phyloP scores from a whole-genome alignment of 2,113 vertebrate genomes.

The Prietella phreatophila region DNA sequence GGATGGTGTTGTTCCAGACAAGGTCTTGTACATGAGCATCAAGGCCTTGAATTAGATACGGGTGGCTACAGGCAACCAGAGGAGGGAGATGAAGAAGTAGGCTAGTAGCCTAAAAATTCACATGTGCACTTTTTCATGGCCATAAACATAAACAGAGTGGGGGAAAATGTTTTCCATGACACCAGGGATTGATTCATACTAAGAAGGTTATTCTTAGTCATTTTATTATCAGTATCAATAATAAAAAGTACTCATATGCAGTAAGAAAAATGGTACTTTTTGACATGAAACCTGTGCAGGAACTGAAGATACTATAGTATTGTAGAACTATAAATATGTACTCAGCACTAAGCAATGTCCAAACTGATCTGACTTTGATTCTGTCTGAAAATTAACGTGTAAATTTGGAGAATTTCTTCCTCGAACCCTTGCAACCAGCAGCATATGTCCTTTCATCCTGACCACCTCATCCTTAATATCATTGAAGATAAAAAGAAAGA shows the following conservation, averaged over 20 bases:
- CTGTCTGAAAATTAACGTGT: background rate
- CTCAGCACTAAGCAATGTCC: background rate
- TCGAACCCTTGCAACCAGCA: constrained; percentile 15
- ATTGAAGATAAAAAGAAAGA: constrained; percentile 25
- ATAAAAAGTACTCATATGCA: background rate
- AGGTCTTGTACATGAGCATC: too few relatives aligned
- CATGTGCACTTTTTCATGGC: background rate
- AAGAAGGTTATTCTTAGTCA: too few relatives aligned
- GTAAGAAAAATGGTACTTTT: too few relatives aligned
- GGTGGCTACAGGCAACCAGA: too few relatives aligned
- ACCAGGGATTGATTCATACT: background rate
- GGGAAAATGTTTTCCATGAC: background rate
- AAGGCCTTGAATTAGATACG: too few relatives aligned
- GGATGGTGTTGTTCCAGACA: too few relatives aligned
- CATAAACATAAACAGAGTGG: background rate
- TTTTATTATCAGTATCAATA: background rate
- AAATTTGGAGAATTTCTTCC: constrained; percentile 16
- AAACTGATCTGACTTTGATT: background rate
- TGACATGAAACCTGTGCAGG: background rate
- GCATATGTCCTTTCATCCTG: constrained; percentile 16
- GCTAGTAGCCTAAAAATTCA: background rate
- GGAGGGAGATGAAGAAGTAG: too few relatives aligned
- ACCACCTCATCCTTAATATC: constrained; percentile 25
- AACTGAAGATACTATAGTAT: background rate
- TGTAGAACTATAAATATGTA: background rate